Evolutionary conservation across 2,797 vertebrate species (phyloP).

Genomic region (Tinamus major): DNA sequence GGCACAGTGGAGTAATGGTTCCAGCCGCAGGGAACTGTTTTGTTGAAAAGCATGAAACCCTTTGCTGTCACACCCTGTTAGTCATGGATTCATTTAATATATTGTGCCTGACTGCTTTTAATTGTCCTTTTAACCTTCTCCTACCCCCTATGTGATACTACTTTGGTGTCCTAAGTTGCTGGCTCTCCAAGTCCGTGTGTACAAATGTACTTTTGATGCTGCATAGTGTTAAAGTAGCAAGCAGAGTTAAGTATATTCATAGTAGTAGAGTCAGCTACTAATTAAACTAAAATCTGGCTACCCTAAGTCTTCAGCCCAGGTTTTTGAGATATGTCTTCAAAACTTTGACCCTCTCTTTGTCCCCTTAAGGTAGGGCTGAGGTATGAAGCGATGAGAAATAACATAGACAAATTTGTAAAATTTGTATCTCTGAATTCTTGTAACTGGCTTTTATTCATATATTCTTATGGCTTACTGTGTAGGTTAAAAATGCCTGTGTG

Average conservation of each 20-base stretch:
- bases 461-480: neutral
- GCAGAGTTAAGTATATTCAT: neutral
- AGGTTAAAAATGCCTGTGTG: neutral
- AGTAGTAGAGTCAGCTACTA: neutral
- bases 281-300: neutral
- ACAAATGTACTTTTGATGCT: conserved; percentile 42
- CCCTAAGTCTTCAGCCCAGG: neutral
- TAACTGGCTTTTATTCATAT: neutral
- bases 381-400: neutral
- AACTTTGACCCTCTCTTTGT: neutral
- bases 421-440: neutral
- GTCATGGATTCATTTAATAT: conserved; percentile 83
- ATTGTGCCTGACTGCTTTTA: conserved; percentile 77
- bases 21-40: conserved; percentile 78
- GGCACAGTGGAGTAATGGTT: conserved; percentile 77
- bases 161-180: conserved; percentile 59
- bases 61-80: conserved; percentile 83
- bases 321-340: conserved; percentile 1
- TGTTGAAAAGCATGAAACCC: conserved; percentile 81
- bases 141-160: conserved; percentile 75
- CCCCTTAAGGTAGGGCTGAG: neutral
- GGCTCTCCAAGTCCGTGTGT: conserved; percentile 42
- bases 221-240: neutral
- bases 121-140: conserved; percentile 77
- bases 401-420: neutral